phyloP scores from a whole-genome alignment of 2,888 invertebrate genomes.

The Cryptus viduatorius region DNA sequence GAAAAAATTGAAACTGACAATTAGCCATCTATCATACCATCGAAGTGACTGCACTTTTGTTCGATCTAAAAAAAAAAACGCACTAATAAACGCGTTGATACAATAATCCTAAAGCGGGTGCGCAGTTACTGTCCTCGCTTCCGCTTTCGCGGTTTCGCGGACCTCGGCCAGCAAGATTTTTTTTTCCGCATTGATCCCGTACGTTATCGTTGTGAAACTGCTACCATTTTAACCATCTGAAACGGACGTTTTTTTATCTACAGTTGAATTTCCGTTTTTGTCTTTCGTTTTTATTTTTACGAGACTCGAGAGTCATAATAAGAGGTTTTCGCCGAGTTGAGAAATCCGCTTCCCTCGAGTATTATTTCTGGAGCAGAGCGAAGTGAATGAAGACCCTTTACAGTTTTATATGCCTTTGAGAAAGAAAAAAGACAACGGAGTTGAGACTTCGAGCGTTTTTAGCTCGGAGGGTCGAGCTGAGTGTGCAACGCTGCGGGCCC shows the following conservation, averaged over 20 bases:
- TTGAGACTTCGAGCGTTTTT: not conserved
- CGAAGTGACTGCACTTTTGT: not conserved
- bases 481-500: not conserved
- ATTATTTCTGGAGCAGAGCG: not conserved
- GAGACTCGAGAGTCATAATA: not conserved
- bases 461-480: not conserved
- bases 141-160: slow-evolving; percentile 41
- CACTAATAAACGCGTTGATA: not conserved
- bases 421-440: not conserved
- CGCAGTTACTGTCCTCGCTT: slow-evolving; percentile 50
- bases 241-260: slow-evolving; percentile 8
- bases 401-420: not conserved
- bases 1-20: not conserved
- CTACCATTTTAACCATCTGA: not conserved
- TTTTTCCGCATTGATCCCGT: slow-evolving; percentile 30
- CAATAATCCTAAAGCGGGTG: not conserved
- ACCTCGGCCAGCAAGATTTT: slow-evolving; percentile 22
- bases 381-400: not conserved
- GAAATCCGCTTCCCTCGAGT: not conserved
- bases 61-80: slow-evolving; percentile 18
- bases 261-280: not conserved
- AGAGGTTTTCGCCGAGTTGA: not conserved
- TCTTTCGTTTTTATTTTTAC: not conserved
- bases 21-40: not conserved
- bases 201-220: slow-evolving; percentile 6